A percentile compares a stretch with the other conserved stretches of the same genome.
These are phyloP conservation scores for Hemithea aestivaria DNA, from an alignment of 2,888 invertebrate species.

Conservation along the genomic window DNA sequence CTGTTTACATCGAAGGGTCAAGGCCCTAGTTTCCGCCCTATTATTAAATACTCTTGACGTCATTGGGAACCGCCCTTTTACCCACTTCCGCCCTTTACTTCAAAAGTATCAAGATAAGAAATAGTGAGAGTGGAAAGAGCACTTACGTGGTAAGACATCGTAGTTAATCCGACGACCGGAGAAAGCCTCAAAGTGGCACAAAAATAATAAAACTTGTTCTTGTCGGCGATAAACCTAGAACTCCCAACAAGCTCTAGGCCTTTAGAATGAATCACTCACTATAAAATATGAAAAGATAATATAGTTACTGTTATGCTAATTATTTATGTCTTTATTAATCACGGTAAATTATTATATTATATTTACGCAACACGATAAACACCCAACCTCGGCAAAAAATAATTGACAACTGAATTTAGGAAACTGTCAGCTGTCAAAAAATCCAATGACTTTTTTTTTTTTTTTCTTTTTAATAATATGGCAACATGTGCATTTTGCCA, in stretches of 20 bases:
- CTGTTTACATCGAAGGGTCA: slow-evolving; percentile 15
- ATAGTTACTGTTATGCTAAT: too few relatives aligned
- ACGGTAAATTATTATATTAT: too few relatives aligned
- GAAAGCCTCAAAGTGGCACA: slow-evolving; percentile 11
- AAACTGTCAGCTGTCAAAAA: too few relatives aligned
- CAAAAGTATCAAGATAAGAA: neutral
- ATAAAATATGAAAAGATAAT: too few relatives aligned
- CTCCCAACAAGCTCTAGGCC: neutral
- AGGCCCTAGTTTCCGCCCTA: slow-evolving; percentile 14
- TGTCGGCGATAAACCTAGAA: neutral
- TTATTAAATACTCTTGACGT: slow-evolving; percentile 14
- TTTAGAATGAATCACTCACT: too few relatives aligned
- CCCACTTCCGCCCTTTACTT: neutral
- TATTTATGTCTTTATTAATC: too few relatives aligned
- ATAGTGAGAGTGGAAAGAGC: neutral
- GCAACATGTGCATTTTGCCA: too few relatives aligned
- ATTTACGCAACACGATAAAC: too few relatives aligned
- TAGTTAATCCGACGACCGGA: slow-evolving; percentile 6
- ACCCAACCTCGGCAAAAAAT: too few relatives aligned
- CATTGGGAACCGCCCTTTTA: slow-evolving; percentile 22
- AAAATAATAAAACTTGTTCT: slow-evolving; percentile 14
- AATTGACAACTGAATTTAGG: too few relatives aligned
- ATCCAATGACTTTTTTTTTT: too few relatives aligned
- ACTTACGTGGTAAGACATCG: slow-evolving; percentile 27
- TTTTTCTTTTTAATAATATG: too few relatives aligned